Conservation (phyloP, 1,140 invertebrate species). For the Bombus consobrinus region DNA sequence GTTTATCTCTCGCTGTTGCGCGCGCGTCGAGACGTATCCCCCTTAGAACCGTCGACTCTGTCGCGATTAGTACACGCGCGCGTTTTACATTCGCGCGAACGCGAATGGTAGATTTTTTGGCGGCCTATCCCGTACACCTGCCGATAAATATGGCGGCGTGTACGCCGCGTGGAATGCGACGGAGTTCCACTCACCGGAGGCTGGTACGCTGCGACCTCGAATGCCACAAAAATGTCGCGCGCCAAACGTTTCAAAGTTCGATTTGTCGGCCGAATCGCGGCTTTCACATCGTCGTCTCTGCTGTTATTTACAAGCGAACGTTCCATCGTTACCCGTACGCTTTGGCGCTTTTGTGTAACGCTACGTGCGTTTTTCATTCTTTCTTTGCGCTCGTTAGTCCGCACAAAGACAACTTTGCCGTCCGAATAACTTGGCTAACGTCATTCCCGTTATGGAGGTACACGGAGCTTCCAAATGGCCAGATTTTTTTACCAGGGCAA, state of each 20-base stretch:
- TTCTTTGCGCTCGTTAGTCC: background rate
- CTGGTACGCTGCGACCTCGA: no score
- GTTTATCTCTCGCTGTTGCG: background rate
- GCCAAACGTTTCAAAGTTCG: background rate
- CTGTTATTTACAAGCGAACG: background rate
- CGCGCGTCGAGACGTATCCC: background rate
- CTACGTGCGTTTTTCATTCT: background rate
- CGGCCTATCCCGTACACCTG: background rate
- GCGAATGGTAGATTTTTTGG: background rate
- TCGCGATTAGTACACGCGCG: background rate
- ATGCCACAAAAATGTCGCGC: background rate
- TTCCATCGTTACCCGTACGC: background rate
- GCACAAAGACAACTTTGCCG: no score
- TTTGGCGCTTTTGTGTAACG: background rate
- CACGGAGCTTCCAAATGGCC: no score
- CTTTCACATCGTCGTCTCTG: background rate
- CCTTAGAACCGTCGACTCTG: background rate
- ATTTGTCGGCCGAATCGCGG: no score
- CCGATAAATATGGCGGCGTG: slow-evolving; percentile 5
- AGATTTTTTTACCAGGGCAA: no score
- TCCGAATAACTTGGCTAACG: background rate
- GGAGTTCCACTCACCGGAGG: background rate
- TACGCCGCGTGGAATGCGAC: slow-evolving; percentile 12
- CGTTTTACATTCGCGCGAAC: background rate
- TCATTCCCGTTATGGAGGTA: background rate